Percentiles rank a stretch among this genome's conserved stretches.
phyloP scores from a whole-genome alignment of 1,140 invertebrate species.

The Drosophila varians region DNA sequence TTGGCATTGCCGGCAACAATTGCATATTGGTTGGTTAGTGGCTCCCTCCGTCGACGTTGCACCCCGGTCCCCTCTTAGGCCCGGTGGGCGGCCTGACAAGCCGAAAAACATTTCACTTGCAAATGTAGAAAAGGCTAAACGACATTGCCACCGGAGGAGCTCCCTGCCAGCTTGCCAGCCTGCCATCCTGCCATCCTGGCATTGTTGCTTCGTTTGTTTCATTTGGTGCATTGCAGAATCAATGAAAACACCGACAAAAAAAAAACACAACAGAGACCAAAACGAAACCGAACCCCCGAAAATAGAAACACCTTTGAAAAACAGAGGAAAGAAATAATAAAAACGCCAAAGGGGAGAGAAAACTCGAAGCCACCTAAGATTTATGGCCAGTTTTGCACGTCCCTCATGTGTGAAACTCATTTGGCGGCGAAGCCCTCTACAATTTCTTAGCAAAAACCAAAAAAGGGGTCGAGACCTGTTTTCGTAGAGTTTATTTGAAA shows the following conservation, averaged over 20 bases:
- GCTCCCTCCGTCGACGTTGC: background rate
- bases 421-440: conserved; percentile 55
- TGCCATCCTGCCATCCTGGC: conserved; percentile 1
- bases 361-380: conserved; percentile 40
- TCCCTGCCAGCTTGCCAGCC: too few relatives aligned
- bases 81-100: conserved; percentile 54
- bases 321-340: conserved; percentile 8
- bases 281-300: conserved; percentile 4
- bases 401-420: conserved; percentile 80
- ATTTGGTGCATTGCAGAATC: conserved; percentile 55
- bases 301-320: conserved; percentile 22
- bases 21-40: conserved; percentile 63
- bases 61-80: conserved; percentile 7
- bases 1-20: conserved; percentile 48
- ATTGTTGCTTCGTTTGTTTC: conserved; percentile 47
- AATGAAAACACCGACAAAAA: conserved; percentile 52
- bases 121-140: conserved; percentile 66
- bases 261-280: conserved; percentile 13
- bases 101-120: conserved; percentile 74
- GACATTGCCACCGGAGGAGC: conserved; percentile 42
- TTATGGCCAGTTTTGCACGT: conserved; percentile 77
- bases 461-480: conserved; percentile 15
- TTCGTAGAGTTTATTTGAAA: conserved; percentile 75
- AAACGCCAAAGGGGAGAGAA: conserved; percentile 6
- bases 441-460: background rate